Evolutionary conservation across 2,113 vertebrate genomes (phyloP).

Genomic region (Aix galericulata): DNA sequence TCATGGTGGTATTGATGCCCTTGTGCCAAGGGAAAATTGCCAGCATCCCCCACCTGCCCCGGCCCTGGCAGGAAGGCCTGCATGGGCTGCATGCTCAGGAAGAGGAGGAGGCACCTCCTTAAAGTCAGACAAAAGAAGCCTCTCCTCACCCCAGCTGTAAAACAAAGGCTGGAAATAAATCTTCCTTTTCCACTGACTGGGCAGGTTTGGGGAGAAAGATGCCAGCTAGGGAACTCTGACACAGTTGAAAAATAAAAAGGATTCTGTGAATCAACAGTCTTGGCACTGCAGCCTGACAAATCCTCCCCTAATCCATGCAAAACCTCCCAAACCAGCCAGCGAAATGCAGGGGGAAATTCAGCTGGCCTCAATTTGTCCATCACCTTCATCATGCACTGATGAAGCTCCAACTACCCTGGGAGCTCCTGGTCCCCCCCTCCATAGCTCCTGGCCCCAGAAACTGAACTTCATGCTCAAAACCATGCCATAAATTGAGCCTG

Average conservation of each 20-base stretch:
- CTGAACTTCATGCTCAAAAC: not conserved
- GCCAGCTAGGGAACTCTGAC: not conserved
- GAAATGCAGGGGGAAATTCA: not conserved
- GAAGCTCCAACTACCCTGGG: not conserved
- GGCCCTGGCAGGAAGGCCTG: not conserved
- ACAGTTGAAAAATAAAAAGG: slow-evolving; percentile 20
- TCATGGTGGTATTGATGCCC: slow-evolving; percentile 19
- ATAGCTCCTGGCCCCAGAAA: not conserved
- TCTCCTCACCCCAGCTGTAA: not conserved
- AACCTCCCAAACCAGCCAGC: not conserved
- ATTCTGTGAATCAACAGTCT: slow-evolving; percentile 37
- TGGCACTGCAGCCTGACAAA: not conserved
- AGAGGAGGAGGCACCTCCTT: not conserved
- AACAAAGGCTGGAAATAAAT: slow-evolving; percentile 34
- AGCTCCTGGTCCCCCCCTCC: not conserved
- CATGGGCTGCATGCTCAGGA: slow-evolving; percentile 2
- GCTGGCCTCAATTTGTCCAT: not conserved
- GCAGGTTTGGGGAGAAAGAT: not conserved
- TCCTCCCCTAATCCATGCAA: not conserved
- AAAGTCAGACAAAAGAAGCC: slow-evolving; percentile 25
- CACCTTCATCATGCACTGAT: not conserved
- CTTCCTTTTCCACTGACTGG: not conserved
- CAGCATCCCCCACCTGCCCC: not conserved
- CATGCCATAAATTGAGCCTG: not conserved
- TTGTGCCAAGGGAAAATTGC: slow-evolving; percentile 5